Evolutionary conservation across 2,888 invertebrate species (phyloP).

Genomic region (Clitarchus hookeri): DNA sequence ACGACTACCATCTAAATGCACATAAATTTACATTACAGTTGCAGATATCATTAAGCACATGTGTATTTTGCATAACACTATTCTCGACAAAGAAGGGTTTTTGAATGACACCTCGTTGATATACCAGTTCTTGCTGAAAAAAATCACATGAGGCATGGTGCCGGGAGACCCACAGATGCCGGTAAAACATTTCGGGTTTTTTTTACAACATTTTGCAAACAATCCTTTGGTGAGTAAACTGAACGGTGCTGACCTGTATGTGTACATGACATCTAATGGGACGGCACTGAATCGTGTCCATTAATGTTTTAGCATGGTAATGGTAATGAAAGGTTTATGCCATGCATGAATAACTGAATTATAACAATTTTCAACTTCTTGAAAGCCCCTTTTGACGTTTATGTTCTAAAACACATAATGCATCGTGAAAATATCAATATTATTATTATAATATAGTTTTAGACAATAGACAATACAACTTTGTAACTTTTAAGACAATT

Average conservation of each 20-base stretch:
- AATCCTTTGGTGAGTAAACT: neutral
- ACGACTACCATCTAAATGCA: slow-evolving; percentile 32
- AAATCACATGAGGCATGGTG: neutral
- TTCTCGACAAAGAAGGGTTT: slow-evolving; percentile 34
- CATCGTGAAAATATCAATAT: no score
- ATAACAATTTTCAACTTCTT: no score
- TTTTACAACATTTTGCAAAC: neutral
- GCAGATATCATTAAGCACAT: slow-evolving; percentile 34
- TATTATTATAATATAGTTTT: no score
- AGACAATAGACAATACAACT: no score
- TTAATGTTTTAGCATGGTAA: neutral
- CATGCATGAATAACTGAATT: no score
- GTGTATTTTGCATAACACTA: slow-evolving; percentile 33
- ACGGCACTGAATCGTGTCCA: neutral
- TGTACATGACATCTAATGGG: neutral
- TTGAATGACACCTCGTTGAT: neutral
- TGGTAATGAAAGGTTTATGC: neutral
- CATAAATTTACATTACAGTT: slow-evolving; percentile 30
- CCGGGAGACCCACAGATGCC: neutral
- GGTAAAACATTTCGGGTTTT: neutral
- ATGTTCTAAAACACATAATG: no score
- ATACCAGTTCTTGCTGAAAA: neutral
- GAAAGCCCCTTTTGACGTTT: no score
- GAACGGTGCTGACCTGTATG: neutral
- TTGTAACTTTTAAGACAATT: no score